Percentiles rank a stretch among this genome's conserved stretches.
phyloP scores from a whole-genome alignment of 2,888 invertebrate genomes.

The Troides oblongomaculatus region DNA sequence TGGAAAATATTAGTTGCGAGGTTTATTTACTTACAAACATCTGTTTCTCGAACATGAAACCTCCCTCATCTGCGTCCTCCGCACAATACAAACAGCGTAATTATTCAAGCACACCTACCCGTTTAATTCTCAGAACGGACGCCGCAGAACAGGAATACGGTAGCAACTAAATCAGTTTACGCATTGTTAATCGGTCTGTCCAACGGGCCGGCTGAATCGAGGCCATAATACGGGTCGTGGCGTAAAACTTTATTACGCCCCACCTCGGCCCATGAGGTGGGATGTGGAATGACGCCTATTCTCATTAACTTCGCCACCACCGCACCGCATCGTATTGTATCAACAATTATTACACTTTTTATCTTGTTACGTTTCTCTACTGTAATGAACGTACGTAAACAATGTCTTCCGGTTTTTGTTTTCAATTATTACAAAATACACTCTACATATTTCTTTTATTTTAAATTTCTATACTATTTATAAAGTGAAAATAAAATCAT shows the following conservation, averaged over 20 bases:
- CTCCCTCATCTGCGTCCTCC: conserved; percentile 20
- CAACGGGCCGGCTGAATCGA: conserved; percentile 52
- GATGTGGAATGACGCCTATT: conserved; percentile 66
- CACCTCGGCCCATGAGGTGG: conserved; percentile 57
- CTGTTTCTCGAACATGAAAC: conserved; percentile 15
- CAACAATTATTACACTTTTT: conserved; percentile 53
- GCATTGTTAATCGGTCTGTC: conserved; percentile 67
- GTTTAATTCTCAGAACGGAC: conserved; percentile 24
- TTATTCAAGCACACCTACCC: conserved; percentile 28
- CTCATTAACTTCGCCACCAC: conserved; percentile 66
- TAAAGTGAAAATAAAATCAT: too few relatives aligned
- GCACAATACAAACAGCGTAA: conserved; percentile 26
- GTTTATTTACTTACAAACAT: conserved; percentile 9
- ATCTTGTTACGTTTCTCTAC: conserved; percentile 37
- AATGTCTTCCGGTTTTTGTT: conserved; percentile 21
- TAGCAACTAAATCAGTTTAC: conserved; percentile 64
- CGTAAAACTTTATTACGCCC: conserved; percentile 70
- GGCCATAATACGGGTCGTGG: conserved; percentile 64
- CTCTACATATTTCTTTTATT: not conserved
- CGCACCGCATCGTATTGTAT: conserved; percentile 51
- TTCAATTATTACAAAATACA: not conserved
- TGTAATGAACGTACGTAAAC: conserved; percentile 25
- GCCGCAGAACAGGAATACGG: conserved; percentile 34
- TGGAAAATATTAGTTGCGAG: not conserved
- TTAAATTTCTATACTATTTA: not conserved